Evolutionary conservation across 1,140 invertebrate genomes (phyloP), one percentile per base, ranked within the genome.

Genomic region (Littorina saxatilis): DNA sequence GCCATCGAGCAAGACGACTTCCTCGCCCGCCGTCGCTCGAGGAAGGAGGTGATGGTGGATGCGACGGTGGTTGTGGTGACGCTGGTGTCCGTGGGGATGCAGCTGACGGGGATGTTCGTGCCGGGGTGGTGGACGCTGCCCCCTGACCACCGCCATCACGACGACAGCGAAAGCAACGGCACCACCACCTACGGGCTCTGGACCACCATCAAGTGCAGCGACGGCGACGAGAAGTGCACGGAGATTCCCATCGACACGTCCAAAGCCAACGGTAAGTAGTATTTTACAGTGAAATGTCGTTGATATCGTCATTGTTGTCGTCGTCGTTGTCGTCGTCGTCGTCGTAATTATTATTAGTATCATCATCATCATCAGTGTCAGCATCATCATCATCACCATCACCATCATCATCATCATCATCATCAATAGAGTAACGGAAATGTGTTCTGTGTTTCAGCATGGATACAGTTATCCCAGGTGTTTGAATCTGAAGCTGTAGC

Each of bases 391-490:
- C n/a, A n/a, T n/a, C n/a, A n/a, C n/a, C n/a, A n/a, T n/a, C n/a
- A 50, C 20, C 47, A 50, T 50, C 47, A 50, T 50, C 47, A 50
- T 50, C 9, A 50, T 50, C 47, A 50, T 50, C 47, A 50, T 50
- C 47, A 50, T 50, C 47, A 50, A 11, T 20, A 50, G 9, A 9
- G 20, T 11, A 50, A 20, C 20, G 47, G 47, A 50, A 50, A 11
- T 50, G 9, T 50, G 47, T 11, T 50, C 20, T 72, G 20, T 52
- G 32, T 72, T 80, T 23, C 79, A 80, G 79, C 79, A 23, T 80
- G 79, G 79, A 35, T 80, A 72, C 79, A 73, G 37, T 66, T 80
- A 17, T 73, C 79, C 7, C 79, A 80, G 47, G 79, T 80, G 63
- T 80, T 80, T 1, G 79, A 80, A 47, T 68, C 35, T 39, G 79